Percentiles rank a stretch among this genome's conserved stretches.
phyloP scores from a whole-genome alignment of 2,113 vertebrate genomes.

The Scomber colias region DNA sequence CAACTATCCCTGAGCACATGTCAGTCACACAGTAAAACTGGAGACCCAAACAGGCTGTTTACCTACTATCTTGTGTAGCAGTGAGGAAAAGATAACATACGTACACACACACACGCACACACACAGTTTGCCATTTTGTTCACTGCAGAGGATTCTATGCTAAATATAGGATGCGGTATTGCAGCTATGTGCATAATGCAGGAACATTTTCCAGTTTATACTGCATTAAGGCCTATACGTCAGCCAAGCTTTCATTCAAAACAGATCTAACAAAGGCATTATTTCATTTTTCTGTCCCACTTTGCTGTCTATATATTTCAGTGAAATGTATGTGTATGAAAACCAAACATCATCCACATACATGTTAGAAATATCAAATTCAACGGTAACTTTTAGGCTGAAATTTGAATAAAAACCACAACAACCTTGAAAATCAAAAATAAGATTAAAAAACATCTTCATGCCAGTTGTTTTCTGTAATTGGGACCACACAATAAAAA shows the following conservation, averaged over 20 bases:
- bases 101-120: neutral
- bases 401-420: neutral
- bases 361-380: neutral
- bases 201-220: neutral
- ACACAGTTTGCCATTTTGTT: neutral
- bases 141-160: neutral
- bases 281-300: neutral
- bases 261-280: neutral
- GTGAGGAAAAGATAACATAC: constrained; percentile 13
- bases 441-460: neutral
- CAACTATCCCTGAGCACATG: constrained; percentile 34
- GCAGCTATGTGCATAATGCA: constrained; percentile 25
- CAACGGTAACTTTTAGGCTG: neutral
- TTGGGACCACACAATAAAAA: neutral
- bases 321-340: neutral
- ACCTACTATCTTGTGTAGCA: constrained; percentile 12
- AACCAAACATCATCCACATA: neutral
- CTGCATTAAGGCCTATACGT: neutral
- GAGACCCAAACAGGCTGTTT: constrained; percentile 36
- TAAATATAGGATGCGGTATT: constrained; percentile 33
- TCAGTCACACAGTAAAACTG: constrained; percentile 41
- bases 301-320: neutral
- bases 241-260: neutral
- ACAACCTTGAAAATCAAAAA: no score
- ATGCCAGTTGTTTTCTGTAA: neutral